Evolutionary conservation across 1,140 invertebrate species (phyloP).

Genomic region (Olivierus martensii): DNA sequence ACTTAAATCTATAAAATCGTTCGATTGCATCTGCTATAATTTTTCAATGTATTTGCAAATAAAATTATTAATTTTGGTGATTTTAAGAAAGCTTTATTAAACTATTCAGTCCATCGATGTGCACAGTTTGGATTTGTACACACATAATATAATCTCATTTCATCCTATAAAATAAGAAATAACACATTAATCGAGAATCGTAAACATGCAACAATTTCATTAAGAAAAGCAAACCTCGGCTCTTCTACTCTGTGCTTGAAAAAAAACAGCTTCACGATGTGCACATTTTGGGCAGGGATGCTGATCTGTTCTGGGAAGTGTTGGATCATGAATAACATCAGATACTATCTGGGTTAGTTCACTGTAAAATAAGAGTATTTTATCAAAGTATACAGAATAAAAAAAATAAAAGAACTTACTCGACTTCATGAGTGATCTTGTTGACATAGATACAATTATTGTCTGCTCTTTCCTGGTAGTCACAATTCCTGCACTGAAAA

Average conservation of each 20-base stretch:
- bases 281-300: constrained; percentile 95
- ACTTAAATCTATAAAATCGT: no score
- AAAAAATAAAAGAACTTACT: constrained; percentile 47
- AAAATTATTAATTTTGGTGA: no score
- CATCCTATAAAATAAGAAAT: constrained; percentile 49
- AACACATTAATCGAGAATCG: neutral
- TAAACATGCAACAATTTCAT: neutral
- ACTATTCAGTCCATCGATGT: constrained; percentile 92
- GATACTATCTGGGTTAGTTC: constrained; percentile 95
- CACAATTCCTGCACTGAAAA: constrained; percentile 22
- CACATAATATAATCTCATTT: constrained; percentile 99
- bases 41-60: no score
- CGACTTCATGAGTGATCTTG: constrained; percentile 99
- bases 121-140: constrained; percentile 86
- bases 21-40: no score
- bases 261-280: constrained; percentile 83
- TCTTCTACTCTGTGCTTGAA: constrained; percentile 84
- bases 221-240: constrained; percentile 50
- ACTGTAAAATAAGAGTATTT: constrained; percentile 38
- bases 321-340: constrained; percentile 96
- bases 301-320: constrained; percentile 92
- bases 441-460: constrained; percentile 99
- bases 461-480: constrained; percentile 51
- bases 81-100: no score
- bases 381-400: neutral